phyloP scores from a whole-genome alignment of 2,797 vertebrate genomes.

The Sebastes diaconus region DNA sequence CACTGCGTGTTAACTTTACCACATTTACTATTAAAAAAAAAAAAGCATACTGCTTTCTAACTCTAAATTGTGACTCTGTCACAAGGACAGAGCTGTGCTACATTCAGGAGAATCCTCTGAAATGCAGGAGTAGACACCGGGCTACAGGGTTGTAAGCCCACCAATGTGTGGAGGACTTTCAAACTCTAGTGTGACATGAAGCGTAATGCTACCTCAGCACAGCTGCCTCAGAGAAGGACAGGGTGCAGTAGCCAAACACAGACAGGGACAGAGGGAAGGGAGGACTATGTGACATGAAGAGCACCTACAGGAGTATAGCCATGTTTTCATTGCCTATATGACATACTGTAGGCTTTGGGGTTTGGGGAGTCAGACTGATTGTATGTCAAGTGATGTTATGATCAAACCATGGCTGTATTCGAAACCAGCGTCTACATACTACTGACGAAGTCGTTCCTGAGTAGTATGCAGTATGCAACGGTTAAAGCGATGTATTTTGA shows the following conservation, averaged over 20 bases:
- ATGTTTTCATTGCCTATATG: neutral
- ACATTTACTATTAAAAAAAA: neutral
- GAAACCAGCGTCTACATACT: no score
- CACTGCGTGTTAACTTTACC: conserved; percentile 34
- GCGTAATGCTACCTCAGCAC: conserved; percentile 65
- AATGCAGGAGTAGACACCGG: conserved; percentile 26
- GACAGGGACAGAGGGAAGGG: neutral
- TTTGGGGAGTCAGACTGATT: neutral
- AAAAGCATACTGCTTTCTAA: neutral
- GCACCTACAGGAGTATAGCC: neutral
- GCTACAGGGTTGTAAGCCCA: conserved; percentile 20
- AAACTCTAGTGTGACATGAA: conserved; percentile 48
- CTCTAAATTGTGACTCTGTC: conserved; percentile 9
- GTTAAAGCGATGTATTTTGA: no score
- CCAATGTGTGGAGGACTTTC: conserved; percentile 46
- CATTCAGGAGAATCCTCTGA: conserved; percentile 32
- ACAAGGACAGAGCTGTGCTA: conserved; percentile 10
- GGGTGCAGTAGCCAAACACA: conserved; percentile 18
- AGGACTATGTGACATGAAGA: conserved; percentile 10
- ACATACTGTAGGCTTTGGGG: neutral
- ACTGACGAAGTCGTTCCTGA: no score
- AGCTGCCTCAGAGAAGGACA: conserved; percentile 36
- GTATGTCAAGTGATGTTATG: neutral
- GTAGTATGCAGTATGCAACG: no score
- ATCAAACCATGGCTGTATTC: no score